These are phyloP conservation scores for Melanargia galathea DNA, from an alignment of 2,888 invertebrate genomes.

Conservation along the genomic window DNA sequence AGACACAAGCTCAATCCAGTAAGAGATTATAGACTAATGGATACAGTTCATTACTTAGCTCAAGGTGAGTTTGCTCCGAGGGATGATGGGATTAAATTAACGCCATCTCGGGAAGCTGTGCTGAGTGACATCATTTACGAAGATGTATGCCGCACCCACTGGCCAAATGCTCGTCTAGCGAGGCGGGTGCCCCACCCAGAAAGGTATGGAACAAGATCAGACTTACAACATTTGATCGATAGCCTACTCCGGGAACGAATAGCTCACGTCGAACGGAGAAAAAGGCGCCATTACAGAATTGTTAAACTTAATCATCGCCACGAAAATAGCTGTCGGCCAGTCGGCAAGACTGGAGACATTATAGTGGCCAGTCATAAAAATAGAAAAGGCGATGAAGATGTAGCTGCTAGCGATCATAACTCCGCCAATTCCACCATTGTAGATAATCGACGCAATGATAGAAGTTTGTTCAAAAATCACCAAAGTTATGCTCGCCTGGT, in stretches of 20 bases:
- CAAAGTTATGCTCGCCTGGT: slow-evolving; percentile 59
- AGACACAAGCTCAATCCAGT: slow-evolving; percentile 75
- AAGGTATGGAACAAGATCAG: slow-evolving; percentile 61
- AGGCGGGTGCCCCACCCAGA: slow-evolving; percentile 63
- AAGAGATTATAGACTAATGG: slow-evolving; percentile 75
- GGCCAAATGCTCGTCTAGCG: slow-evolving; percentile 71
- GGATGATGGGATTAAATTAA: slow-evolving; percentile 75
- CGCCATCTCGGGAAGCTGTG: slow-evolving; percentile 75
- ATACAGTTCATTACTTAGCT: slow-evolving; percentile 76
- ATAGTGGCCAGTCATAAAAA: slow-evolving; percentile 76
- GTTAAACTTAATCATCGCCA: slow-evolving; percentile 74
- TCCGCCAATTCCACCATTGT: slow-evolving; percentile 52
- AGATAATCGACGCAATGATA: slow-evolving; percentile 51
- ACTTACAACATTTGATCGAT: slow-evolving; percentile 72
- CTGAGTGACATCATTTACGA: slow-evolving; percentile 78
- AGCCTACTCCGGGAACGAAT: slow-evolving; percentile 70
- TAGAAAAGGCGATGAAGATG: slow-evolving; percentile 54
- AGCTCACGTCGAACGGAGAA: slow-evolving; percentile 70
- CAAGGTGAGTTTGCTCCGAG: slow-evolving; percentile 78
- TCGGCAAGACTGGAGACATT: slow-evolving; percentile 76
- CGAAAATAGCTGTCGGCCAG: slow-evolving; percentile 61
- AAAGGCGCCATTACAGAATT: slow-evolving; percentile 74
- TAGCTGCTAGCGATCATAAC: slow-evolving; percentile 56
- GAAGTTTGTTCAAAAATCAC: slow-evolving; percentile 49
- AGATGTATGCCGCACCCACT: slow-evolving; percentile 76